A percentile compares a stretch with the other conserved stretches of the same genome.
Conservation (phyloP, 2,888 invertebrate species). For the Odontothrips loti region DNA sequence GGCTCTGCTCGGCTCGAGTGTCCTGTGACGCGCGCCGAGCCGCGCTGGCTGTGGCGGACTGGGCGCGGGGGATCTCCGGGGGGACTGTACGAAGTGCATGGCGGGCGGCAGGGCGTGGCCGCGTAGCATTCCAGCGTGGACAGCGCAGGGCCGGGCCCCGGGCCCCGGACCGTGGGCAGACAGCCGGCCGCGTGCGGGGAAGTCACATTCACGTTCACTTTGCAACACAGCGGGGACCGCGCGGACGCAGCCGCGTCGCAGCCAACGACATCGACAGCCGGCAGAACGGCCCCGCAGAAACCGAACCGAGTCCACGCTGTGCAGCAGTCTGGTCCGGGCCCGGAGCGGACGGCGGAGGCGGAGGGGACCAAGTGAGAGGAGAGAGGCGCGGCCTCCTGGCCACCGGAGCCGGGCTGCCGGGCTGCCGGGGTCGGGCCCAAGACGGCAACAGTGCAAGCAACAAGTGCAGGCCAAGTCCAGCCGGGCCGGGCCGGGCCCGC, state of each 20-base stretch:
- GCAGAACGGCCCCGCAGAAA: background rate
- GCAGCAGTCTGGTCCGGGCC: slow-evolving; percentile 46
- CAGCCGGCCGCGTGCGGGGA: too few species aligned
- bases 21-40: background rate
- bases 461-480: background rate
- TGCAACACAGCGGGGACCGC: too few species aligned
- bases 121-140: too few species aligned
- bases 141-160: too few species aligned
- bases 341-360: slow-evolving; percentile 46
- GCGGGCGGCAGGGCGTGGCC: too few species aligned
- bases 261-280: too few species aligned
- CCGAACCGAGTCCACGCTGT: background rate
- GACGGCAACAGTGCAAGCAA: slow-evolving; percentile 24
- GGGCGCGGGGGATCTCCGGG: too few species aligned
- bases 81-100: too few species aligned
- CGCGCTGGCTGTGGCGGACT: background rate
- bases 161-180: too few species aligned
- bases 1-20: background rate
- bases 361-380: slow-evolving; percentile 53
- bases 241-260: too few species aligned
- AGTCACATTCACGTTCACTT: too few species aligned
- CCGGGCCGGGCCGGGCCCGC: background rate
- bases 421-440: background rate
- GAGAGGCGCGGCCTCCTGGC: slow-evolving; percentile 59
- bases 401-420: background rate